Conservation (phyloP, 1,140 invertebrate genomes). For the Pseudomyrmex sp. region DNA sequence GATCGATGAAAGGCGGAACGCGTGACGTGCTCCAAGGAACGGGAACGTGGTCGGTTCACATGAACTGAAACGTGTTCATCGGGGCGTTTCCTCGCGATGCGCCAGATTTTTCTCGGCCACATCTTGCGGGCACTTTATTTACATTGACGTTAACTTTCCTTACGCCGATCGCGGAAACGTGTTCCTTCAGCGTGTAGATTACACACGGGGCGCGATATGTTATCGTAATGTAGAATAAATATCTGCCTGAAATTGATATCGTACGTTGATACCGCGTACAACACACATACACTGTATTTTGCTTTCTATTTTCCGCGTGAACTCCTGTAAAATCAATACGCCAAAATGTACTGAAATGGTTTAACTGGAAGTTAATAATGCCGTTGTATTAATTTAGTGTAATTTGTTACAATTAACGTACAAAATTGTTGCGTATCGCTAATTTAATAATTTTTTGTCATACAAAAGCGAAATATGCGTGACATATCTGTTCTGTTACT, state of each 20-base stretch:
- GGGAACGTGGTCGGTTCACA: constrained; percentile 31
- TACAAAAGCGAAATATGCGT: constrained; percentile 11
- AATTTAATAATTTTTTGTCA: constrained; percentile 28
- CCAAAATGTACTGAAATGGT: background rate
- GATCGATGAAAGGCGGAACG: constrained; percentile 69
- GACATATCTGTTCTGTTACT: constrained; percentile 38
- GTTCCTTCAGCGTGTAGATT: background rate
- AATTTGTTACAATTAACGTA: constrained; percentile 9
- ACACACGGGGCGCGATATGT: constrained; percentile 23
- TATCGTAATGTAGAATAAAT: constrained; percentile 71
- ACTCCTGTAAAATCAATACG: constrained; percentile 71
- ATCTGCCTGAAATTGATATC: constrained; percentile 67
- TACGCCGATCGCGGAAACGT: background rate
- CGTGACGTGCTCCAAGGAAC: constrained; percentile 43
- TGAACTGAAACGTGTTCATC: constrained; percentile 36
- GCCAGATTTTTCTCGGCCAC: constrained; percentile 19
- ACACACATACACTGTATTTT: constrained; percentile 63
- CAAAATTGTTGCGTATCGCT: background rate
- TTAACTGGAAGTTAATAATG: background rate
- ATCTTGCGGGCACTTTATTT: constrained; percentile 12
- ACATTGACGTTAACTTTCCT: constrained; percentile 33
- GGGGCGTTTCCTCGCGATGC: constrained; percentile 15
- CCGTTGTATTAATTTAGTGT: constrained; percentile 2
- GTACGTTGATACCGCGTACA: constrained; percentile 50
- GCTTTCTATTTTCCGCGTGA: constrained; percentile 68